Base-by-base conservation (phyloP, 2,888 invertebrate genomes). In the Orchesella flavescens region DNA sequence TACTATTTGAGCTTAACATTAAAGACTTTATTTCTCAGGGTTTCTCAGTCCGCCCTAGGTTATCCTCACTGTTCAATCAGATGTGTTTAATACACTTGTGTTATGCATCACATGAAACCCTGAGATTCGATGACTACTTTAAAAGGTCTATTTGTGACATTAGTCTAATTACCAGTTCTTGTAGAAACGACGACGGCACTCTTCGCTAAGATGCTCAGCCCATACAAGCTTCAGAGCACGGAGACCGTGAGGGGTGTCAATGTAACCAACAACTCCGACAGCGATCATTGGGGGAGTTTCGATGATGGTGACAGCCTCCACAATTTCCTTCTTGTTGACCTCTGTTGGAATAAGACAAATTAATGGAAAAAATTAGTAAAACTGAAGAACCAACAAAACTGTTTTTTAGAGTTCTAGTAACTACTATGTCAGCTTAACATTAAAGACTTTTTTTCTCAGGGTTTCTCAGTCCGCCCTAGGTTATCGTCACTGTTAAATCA, bases 261-360 rank as follows among this genome's bases (percentile, higher is more conserved):
- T 98, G 92, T 99, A 99, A 83, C 99, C 99, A 89, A 98, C 97
- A 88, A 97, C 95, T 89, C 99, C 99, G 87, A 99, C 98, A 86
- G 97, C 93, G 84, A 99, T 94, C 97, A 99, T 97, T 57, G 99
- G 99, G 80, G 99, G 99, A 2, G 99, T 95, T 92, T 99, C 99
- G 89, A 99, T 92, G 89, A 99, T 95, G 34, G 99, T 99, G 1
- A 99, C 99, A 65, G 98, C 97, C 91, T 99, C 99, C 24, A 99
- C 98, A 84, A 99, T 97, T 92, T 99, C 99, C 92, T 99, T 99
- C 92, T 99, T 99, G 93, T 99, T 98, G 86, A 98, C 95, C 93
- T 99, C 98, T 97, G 91, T 55, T 92, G 91, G 86, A 73, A 76
- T 89, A 61, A 44, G 2, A 34, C 43, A 59, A 68, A 74, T 43